Percentiles rank a stretch among this genome's conserved stretches.
Evolutionary conservation across 2,888 invertebrate species (phyloP).

Genomic region (Heliothis peltigera): DNA sequence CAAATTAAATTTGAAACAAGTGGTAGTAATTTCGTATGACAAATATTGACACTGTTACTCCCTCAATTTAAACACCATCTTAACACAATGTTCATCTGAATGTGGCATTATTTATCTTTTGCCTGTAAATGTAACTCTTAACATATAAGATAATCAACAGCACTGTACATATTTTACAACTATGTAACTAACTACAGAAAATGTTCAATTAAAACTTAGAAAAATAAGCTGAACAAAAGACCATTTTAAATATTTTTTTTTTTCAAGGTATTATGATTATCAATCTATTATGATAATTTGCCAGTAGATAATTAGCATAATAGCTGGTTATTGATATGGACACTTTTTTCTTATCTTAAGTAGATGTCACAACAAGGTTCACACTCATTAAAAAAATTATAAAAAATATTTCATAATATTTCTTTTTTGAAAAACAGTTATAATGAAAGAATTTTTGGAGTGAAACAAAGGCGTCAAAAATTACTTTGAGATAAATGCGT

Average conservation of each 20-base stretch:
- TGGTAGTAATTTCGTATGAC: too few species aligned
- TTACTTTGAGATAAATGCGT: too few species aligned
- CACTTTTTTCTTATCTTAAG: slow-evolving; percentile 4
- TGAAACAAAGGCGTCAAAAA: too few species aligned
- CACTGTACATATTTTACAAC: slow-evolving; percentile 23
- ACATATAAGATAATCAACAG: slow-evolving; percentile 10
- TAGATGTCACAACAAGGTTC: too few species aligned
- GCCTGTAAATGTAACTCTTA: slow-evolving; percentile 24
- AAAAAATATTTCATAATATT: too few species aligned
- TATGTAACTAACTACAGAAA: background rate
- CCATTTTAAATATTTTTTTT: background rate
- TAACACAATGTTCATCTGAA: slow-evolving; percentile 5
- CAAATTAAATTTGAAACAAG: background rate
- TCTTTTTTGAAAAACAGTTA: too few species aligned
- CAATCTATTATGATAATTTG: slow-evolving; percentile 12
- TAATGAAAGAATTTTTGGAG: too few species aligned
- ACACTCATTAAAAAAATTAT: too few species aligned
- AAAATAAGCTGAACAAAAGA: background rate
- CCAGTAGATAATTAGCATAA: background rate
- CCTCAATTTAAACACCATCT: background rate
- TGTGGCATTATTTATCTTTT: slow-evolving; percentile 7
- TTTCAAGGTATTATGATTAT: slow-evolving; percentile 2
- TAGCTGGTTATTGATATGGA: background rate
- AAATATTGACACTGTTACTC: background rate
- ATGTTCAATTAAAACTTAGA: background rate